Evolutionary conservation across 2,888 invertebrate genomes (phyloP).

Genomic region (Cetonia aurata): DNA sequence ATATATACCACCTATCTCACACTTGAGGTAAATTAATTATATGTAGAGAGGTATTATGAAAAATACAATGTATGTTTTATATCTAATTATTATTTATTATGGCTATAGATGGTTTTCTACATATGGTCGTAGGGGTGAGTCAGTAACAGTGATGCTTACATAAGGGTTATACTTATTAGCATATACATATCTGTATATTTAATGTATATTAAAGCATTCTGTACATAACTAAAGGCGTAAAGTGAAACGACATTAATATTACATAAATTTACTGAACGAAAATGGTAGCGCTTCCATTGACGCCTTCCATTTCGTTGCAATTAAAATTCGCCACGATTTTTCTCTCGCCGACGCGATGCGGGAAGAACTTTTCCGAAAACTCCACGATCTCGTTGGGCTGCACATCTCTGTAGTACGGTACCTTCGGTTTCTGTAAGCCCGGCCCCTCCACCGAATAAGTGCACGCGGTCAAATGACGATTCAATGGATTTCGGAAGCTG

Average conservation of each 20-base stretch:
- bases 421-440: constrained; percentile 74
- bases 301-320: constrained; percentile 75
- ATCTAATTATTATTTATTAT: no score
- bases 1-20: no score
- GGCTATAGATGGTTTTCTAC: no score
- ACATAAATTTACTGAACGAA: constrained; percentile 48
- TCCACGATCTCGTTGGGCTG: constrained; percentile 74
- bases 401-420: constrained; percentile 73
- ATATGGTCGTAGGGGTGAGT: no score
- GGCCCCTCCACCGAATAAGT: constrained; percentile 79
- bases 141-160: no score
- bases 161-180: no score
- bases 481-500: constrained; percentile 78
- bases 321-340: constrained; percentile 77
- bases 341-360: constrained; percentile 72
- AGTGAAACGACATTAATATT: background rate
- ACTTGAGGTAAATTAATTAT: no score
- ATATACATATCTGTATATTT: no score
- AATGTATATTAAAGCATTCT: no score
- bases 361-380: constrained; percentile 73
- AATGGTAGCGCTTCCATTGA: constrained; percentile 72
- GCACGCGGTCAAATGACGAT: constrained; percentile 74
- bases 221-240: no score
- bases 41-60: no score
- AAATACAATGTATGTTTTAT: no score